phyloP scores from a whole-genome alignment of 2,888 invertebrate genomes.

The Folsomia candida region DNA sequence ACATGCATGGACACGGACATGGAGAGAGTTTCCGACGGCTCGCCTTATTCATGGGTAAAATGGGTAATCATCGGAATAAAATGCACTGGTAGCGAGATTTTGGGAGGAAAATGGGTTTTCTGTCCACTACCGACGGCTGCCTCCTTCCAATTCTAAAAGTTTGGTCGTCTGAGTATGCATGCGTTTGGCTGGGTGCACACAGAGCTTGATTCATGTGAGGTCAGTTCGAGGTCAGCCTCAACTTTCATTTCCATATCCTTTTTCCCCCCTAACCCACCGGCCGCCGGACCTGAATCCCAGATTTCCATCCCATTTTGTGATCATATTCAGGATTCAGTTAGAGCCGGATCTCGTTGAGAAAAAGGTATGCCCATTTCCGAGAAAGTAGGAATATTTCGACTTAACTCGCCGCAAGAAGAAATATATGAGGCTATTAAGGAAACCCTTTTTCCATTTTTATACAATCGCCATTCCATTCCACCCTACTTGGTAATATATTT shows the following conservation, averaged over 20 bases:
- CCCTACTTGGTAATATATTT: conserved; percentile 20
- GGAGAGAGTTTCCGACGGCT: conserved; percentile 3
- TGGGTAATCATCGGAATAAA: conserved; percentile 23
- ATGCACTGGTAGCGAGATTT: conserved; percentile 1
- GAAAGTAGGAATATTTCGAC: conserved; percentile 6
- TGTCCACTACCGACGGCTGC: not conserved
- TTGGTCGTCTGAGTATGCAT: conserved; percentile 15
- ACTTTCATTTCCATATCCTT: conserved; percentile 27
- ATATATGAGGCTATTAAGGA: conserved; percentile 48
- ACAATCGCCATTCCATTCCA: conserved; percentile 33
- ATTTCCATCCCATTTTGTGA: conserved; percentile 16
- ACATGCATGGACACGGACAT: no score
- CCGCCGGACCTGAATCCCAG: conserved; percentile 9
- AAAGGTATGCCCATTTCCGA: not conserved
- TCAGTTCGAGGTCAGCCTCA: conserved; percentile 44
- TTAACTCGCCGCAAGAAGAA: conserved; percentile 22
- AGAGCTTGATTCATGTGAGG: conserved; percentile 50
- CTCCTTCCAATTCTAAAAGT: conserved; percentile 20
- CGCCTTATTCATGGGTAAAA: conserved; percentile 17
- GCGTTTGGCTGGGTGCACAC: conserved; percentile 4
- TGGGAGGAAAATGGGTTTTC: not conserved
- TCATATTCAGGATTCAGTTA: not conserved
- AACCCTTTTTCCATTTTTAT: conserved; percentile 48
- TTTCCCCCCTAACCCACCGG: conserved; percentile 5
- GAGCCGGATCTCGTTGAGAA: no score